These are phyloP conservation scores for Hirtodrosophila confusa DNA, from an alignment of 2,888 invertebrate genomes.

Conservation along the genomic window DNA sequence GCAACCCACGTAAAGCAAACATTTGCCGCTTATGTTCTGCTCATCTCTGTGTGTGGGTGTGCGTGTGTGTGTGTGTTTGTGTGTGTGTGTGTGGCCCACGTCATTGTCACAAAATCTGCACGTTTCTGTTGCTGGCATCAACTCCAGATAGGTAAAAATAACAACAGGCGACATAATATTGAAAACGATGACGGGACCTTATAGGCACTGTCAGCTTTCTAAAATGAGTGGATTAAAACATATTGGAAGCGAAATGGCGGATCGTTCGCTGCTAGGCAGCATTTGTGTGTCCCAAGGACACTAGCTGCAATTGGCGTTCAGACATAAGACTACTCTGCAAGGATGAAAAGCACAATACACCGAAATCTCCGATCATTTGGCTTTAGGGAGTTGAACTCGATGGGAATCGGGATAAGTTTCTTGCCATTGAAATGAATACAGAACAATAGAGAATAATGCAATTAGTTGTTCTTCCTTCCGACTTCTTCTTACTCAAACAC, in stretches of 20 bases:
- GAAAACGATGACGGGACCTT: constrained; percentile 20
- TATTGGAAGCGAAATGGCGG: background rate
- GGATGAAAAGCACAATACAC: too few relatives aligned
- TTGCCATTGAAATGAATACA: too few relatives aligned
- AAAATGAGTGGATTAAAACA: constrained; percentile 3
- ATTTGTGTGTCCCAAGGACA: too few relatives aligned
- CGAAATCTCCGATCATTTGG: too few relatives aligned
- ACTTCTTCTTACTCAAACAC: too few relatives aligned
- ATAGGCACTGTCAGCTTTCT: constrained; percentile 1
- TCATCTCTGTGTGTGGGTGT: background rate
- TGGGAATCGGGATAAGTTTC: too few relatives aligned
- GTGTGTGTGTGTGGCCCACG: constrained; percentile 20
- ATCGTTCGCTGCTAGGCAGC: background rate
- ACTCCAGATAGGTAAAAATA: constrained; percentile 41
- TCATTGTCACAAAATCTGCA: constrained; percentile 38
- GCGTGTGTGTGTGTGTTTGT: constrained; percentile 9
- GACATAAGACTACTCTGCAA: too few relatives aligned
- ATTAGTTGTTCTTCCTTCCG: too few relatives aligned
- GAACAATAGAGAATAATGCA: too few relatives aligned
- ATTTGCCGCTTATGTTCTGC: constrained; percentile 57
- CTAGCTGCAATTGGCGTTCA: background rate
- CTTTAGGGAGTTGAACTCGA: too few relatives aligned
- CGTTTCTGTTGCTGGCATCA: constrained; percentile 33
- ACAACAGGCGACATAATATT: constrained; percentile 22
- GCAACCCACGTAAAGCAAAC: constrained; percentile 65